These are phyloP conservation scores for Philypnodon macrostomus DNA, from an alignment of 2,797 vertebrate genomes.

Conservation along the genomic window DNA sequence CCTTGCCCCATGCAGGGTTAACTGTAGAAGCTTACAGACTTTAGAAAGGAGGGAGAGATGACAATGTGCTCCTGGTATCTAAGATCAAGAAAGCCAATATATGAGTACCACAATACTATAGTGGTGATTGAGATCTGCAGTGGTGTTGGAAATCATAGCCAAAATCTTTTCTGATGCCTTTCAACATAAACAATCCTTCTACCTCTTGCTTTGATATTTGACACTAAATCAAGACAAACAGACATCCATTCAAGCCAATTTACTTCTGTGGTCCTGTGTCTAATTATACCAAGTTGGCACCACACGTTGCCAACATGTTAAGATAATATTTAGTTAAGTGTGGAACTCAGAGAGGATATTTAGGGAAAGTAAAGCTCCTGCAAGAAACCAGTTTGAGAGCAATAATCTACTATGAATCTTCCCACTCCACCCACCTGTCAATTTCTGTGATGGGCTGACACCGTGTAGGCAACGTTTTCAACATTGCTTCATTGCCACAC, in stretches of 20 bases:
- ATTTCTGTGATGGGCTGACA: slow-evolving; percentile 57
- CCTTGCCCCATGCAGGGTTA: too few relatives aligned
- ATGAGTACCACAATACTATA: too few relatives aligned
- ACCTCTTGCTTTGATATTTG: too few relatives aligned
- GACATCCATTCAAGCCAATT: neutral
- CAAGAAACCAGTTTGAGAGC: slow-evolving; percentile 44
- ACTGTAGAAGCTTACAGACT: too few relatives aligned
- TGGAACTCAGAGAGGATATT: slow-evolving; percentile 2
- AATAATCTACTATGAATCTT: slow-evolving; percentile 51
- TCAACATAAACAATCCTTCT: too few relatives aligned
- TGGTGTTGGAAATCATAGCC: too few relatives aligned
- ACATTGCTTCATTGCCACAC: slow-evolving; percentile 43
- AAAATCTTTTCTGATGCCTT: too few relatives aligned
- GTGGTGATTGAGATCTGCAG: too few relatives aligned
- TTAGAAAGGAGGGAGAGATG: too few relatives aligned
- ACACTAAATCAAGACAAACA: too few relatives aligned
- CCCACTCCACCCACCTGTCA: slow-evolving; percentile 71
- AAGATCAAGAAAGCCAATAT: too few relatives aligned
- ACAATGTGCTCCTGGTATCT: too few relatives aligned
- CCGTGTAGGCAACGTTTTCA: slow-evolving; percentile 61
- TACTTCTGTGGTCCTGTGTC: neutral
- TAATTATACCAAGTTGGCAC: neutral
- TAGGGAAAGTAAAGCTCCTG: slow-evolving; percentile 10
- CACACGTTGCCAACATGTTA: neutral
- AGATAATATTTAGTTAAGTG: neutral